A percentile compares a stretch with the other conserved stretches of the same genome.
phyloP scores from a whole-genome alignment of 2,113 vertebrate species.

The Oryzias melastigma region DNA sequence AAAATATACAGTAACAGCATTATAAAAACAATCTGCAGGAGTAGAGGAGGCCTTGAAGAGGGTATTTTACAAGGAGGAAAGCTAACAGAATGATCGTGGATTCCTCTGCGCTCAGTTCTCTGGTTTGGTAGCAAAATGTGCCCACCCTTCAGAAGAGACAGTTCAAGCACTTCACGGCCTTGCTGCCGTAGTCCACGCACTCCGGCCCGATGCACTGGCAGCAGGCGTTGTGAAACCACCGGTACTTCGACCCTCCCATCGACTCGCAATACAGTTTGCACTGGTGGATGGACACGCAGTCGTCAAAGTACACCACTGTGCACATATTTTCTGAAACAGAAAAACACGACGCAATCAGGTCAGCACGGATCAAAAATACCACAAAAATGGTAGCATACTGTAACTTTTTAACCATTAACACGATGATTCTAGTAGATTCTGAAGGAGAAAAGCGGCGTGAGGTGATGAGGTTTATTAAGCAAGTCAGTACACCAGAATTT shows the following conservation, averaged over 20 bases:
- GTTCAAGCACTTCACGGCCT: slow-evolving; percentile 95
- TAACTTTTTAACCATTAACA: too few species aligned
- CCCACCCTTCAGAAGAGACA: slow-evolving; percentile 87
- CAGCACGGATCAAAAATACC: slow-evolving; percentile 32
- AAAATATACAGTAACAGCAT: slow-evolving; percentile 78
- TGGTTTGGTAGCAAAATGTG: slow-evolving; percentile 44
- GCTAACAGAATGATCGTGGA: slow-evolving; percentile 51
- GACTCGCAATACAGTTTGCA: slow-evolving; percentile 98
- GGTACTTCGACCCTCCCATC: slow-evolving; percentile 98
- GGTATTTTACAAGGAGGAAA: slow-evolving; percentile 72
- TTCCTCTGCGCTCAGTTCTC: slow-evolving; percentile 63
- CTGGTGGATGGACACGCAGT: slow-evolving; percentile 98
- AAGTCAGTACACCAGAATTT: too few species aligned
- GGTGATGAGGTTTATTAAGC: too few species aligned
- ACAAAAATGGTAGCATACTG: too few species aligned
- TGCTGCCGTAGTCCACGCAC: slow-evolving; percentile 97
- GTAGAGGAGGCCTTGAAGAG: slow-evolving; percentile 4
- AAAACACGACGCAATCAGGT: neutral
- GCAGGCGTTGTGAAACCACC: slow-evolving; percentile 99
- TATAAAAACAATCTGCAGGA: slow-evolving; percentile 66
- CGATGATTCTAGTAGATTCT: too few species aligned
- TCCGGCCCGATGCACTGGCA: slow-evolving; percentile 97
- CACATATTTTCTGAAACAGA: slow-evolving; percentile 84
- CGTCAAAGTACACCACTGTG: slow-evolving; percentile 98
- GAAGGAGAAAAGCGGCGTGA: too few species aligned